phyloP scores from a whole-genome alignment of 1,140 invertebrate genomes.

The Drosophila persimilis region DNA sequence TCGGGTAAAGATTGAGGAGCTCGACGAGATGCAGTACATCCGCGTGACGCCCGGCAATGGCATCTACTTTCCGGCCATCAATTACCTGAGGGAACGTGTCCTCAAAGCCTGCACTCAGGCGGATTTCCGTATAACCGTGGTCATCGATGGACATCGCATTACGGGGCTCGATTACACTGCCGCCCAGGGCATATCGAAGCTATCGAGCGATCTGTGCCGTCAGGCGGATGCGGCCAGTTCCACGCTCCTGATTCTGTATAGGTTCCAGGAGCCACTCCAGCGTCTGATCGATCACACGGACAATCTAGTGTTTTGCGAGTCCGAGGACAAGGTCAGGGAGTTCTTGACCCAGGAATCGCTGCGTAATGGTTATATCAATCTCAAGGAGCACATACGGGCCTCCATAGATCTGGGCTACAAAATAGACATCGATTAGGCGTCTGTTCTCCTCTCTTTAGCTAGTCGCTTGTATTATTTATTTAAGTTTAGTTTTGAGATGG shows the following conservation, averaged over 20 bases:
- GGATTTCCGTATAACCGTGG: constrained; percentile 83
- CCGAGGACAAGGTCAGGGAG: constrained; percentile 64
- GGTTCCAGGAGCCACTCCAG: constrained; percentile 61
- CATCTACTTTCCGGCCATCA: constrained; percentile 87
- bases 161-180: constrained; percentile 87
- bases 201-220: constrained; percentile 67
- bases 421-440: constrained; percentile 66
- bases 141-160: constrained; percentile 86
- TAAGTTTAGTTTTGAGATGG: constrained; percentile 45
- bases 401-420: constrained; percentile 81
- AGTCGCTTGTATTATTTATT: constrained; percentile 65
- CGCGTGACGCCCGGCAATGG: constrained; percentile 86
- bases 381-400: constrained; percentile 79
- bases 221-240: constrained; percentile 58
- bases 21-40: constrained; percentile 84
- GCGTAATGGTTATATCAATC: constrained; percentile 73
- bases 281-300: constrained; percentile 70
- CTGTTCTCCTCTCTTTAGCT: constrained; percentile 13
- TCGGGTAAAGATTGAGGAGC: constrained; percentile 85
- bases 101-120: constrained; percentile 83
- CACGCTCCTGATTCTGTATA: constrained; percentile 61
- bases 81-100: constrained; percentile 85
- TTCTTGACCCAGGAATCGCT: constrained; percentile 76
- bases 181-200: constrained; percentile 78
- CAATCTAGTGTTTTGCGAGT: constrained; percentile 75